These are phyloP conservation scores for Ceyx cyanopectus DNA, from an alignment of 2,113 vertebrate species.

Conservation along the genomic window DNA sequence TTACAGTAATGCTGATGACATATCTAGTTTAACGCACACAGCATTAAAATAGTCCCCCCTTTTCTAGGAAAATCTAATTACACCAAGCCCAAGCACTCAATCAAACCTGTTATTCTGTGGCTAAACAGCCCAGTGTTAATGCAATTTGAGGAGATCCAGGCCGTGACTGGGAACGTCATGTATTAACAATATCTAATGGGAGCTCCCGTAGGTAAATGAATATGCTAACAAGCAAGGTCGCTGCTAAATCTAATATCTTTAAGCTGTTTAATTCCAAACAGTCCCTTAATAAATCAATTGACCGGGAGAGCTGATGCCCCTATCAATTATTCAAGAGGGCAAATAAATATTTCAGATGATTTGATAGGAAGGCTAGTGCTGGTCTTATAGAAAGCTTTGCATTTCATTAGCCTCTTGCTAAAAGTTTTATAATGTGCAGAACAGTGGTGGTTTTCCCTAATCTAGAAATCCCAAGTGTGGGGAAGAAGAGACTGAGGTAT, in stretches of 20 bases:
- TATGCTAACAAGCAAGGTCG: constrained; percentile 91
- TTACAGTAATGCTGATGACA: constrained; percentile 86
- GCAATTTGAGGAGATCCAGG: constrained; percentile 88
- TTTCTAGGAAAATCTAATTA: constrained; percentile 90
- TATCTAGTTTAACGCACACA: constrained; percentile 81
- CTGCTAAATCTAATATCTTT: constrained; percentile 94
- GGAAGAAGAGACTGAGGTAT: constrained; percentile 46
- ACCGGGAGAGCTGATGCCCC: constrained; percentile 88
- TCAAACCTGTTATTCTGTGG: constrained; percentile 91
- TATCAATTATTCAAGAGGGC: constrained; percentile 92
- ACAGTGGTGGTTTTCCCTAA: constrained; percentile 69
- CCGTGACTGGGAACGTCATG: constrained; percentile 86
- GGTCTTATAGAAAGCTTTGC: constrained; percentile 85
- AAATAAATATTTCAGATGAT: constrained; percentile 91
- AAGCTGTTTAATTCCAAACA: constrained; percentile 93
- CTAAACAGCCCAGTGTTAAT: constrained; percentile 88
- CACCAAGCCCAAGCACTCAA: constrained; percentile 88
- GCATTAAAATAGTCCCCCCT: constrained; percentile 84
- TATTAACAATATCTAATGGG: constrained; percentile 93
- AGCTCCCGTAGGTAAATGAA: constrained; percentile 91
- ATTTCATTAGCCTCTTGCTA: constrained; percentile 87
- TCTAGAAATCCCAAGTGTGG: constrained; percentile 31
- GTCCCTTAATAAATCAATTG: constrained; percentile 93
- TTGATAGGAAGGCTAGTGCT: constrained; percentile 85
- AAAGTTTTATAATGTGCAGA: constrained; percentile 86